phyloP scores from a whole-genome alignment of 2,797 vertebrate species.

The Urophycis tenuis region DNA sequence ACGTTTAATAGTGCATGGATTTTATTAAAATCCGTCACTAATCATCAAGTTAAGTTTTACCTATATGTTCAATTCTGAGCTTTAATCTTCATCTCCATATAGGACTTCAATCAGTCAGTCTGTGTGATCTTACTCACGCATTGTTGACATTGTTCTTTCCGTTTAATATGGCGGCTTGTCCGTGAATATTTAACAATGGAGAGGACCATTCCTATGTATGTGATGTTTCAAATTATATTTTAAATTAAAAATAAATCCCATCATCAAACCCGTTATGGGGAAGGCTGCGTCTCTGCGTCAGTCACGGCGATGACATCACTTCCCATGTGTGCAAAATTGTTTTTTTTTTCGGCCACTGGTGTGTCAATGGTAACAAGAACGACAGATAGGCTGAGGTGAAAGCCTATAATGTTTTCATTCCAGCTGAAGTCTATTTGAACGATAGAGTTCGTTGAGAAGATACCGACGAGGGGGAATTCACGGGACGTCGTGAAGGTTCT shows the following conservation, averaged over 20 bases:
- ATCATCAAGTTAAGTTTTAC: no score
- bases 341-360: constrained; percentile 22
- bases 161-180: not conserved
- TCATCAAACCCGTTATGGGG: not conserved
- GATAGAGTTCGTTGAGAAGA: constrained; percentile 42
- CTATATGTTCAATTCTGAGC: no score
- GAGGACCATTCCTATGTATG: not conserved
- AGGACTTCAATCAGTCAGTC: no score
- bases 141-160: not conserved
- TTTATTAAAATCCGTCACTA: no score
- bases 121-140: not conserved
- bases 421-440: constrained; percentile 56
- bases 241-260: not conserved
- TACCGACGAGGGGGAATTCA: constrained; percentile 26
- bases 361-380: constrained; percentile 36
- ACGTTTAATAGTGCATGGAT: no score
- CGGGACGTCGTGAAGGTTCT: constrained; percentile 40
- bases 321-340: constrained; percentile 5
- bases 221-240: not conserved
- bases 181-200: no score
- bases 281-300: not conserved
- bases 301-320: constrained; percentile 1
- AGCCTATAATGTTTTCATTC: constrained; percentile 69
- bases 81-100: no score
- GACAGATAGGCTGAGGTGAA: constrained; percentile 63